phyloP scores from a whole-genome alignment of 2,797 vertebrate species.

The Acipenser oxyrinchus region DNA sequence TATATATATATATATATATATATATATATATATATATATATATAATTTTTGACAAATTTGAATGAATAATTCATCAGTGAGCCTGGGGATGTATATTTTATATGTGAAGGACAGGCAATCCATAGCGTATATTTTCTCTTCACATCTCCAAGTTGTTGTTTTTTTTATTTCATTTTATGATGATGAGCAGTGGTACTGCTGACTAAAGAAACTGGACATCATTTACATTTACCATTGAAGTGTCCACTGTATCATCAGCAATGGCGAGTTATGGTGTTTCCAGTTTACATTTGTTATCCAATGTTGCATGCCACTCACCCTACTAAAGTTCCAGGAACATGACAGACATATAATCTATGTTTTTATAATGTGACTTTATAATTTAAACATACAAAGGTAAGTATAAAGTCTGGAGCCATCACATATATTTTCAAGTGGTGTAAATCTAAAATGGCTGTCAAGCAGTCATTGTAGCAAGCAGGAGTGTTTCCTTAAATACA shows the following conservation, averaged over 20 bases:
- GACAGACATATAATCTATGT: conserved; percentile 26
- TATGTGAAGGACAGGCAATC: conserved; percentile 80
- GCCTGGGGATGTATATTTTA: conserved; percentile 73
- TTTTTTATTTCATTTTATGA: conserved; percentile 35
- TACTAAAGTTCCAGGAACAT: conserved; percentile 17
- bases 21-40: too few species aligned
- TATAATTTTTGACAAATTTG: conserved; percentile 68
- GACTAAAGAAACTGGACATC: conserved; percentile 44
- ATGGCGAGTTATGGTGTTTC: background rate
- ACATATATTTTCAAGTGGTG: conserved; percentile 22
- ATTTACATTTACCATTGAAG: conserved; percentile 21
- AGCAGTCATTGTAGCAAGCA: conserved; percentile 23
- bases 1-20: too few species aligned
- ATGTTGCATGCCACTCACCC: background rate
- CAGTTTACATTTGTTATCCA: background rate
- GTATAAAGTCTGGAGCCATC: background rate
- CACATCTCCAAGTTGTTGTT: conserved; percentile 26
- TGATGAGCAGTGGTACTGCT: conserved; percentile 40
- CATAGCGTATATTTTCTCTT: conserved; percentile 49
- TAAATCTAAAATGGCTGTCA: conserved; percentile 4
- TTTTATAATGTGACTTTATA: background rate
- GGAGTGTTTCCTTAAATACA: conserved; percentile 56
- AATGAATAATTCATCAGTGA: conserved; percentile 77
- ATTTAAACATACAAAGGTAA: background rate
- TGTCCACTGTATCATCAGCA: conserved; percentile 7